These are phyloP conservation scores for Anticlea derivata DNA, from an alignment of 2,888 invertebrate species.

Conservation along the genomic window DNA sequence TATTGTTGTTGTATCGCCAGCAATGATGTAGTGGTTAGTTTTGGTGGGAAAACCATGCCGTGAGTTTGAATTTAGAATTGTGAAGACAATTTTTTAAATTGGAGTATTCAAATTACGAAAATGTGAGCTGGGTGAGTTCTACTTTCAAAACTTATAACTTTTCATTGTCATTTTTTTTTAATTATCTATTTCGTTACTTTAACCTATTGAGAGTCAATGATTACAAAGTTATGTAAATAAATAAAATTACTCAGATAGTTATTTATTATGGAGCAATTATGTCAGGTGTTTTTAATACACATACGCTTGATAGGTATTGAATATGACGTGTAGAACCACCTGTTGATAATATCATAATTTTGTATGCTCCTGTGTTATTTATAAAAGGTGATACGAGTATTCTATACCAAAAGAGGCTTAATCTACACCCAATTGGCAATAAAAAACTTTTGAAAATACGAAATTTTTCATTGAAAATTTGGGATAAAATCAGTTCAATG, in stretches of 20 bases:
- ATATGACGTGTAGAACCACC: constrained; percentile 27
- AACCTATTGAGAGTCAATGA: no score
- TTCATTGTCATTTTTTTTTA: background rate
- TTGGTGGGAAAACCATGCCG: constrained; percentile 59
- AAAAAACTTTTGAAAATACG: no score
- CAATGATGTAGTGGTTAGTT: constrained; percentile 40
- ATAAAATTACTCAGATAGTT: background rate
- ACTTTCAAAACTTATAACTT: background rate
- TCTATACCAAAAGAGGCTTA: no score
- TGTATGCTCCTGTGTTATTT: constrained; percentile 13
- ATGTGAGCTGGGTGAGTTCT: constrained; percentile 39
- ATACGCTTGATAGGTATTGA: constrained; percentile 17
- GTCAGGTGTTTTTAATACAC: constrained; percentile 8
- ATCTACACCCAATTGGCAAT: no score
- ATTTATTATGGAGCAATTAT: constrained; percentile 9
- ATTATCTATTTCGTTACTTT: background rate
- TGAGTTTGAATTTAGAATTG: constrained; percentile 28
- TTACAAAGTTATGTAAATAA: constrained; percentile 3
- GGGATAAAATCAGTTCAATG: no score
- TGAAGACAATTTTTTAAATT: constrained; percentile 33
- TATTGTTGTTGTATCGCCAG: constrained; percentile 27
- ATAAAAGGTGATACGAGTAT: constrained; percentile 4
- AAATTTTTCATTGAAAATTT: no score
- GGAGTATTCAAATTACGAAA: constrained; percentile 37
- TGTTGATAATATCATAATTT: constrained; percentile 35